phyloP scores from a whole-genome alignment of 2,113 vertebrate genomes.

The Pomatostomus ruficeps region DNA sequence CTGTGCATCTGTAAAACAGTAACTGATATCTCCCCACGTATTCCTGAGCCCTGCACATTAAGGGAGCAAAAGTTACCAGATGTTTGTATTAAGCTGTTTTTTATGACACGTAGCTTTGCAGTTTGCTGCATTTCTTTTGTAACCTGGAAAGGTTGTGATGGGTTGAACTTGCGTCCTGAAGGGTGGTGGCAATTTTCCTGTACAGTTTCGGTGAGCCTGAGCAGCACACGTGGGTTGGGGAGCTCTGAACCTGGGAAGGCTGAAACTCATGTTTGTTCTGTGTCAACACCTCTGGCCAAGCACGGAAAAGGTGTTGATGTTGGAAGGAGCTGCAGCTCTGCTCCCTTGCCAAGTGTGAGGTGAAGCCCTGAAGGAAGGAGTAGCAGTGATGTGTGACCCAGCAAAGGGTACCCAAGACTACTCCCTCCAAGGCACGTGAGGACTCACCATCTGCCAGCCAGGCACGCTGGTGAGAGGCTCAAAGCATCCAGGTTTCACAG shows the following conservation, averaged over 20 bases:
- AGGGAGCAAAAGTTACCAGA: background rate
- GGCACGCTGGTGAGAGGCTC: background rate
- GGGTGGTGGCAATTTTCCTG: background rate
- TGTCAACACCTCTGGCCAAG: background rate
- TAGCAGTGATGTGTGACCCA: background rate
- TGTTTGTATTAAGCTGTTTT: background rate
- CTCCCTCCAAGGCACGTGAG: background rate
- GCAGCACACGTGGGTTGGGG: background rate
- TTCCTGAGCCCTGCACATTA: background rate
- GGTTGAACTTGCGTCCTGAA: background rate
- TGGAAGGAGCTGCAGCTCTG: background rate
- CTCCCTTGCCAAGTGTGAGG: background rate
- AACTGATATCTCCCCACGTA: fast-evolving
- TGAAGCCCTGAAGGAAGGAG: background rate
- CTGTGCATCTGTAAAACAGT: background rate
- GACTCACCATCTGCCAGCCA: background rate
- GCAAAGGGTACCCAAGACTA: background rate
- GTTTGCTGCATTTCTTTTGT: background rate
- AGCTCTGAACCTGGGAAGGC: background rate
- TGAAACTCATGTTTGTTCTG: background rate
- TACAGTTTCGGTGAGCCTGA: background rate
- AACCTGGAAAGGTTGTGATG: background rate
- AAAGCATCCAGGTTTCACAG: background rate
- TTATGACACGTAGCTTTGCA: background rate
- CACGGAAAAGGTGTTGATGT: background rate